These are phyloP conservation scores for Limnephilus rhombicus DNA, from an alignment of 2,888 invertebrate species.

Conservation along the genomic window DNA sequence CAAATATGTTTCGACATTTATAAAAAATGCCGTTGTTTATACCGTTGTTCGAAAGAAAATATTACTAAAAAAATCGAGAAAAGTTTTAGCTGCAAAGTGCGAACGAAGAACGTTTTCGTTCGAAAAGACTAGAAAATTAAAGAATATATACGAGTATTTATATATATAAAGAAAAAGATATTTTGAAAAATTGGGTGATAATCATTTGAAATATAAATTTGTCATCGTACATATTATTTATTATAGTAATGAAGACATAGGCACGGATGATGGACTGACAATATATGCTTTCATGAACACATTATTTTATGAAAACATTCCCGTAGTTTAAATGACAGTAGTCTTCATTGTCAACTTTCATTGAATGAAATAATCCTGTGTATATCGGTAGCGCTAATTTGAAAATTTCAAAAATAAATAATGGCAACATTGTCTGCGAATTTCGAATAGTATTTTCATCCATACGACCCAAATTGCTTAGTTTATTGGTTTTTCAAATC, in stretches of 20 bases:
- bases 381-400: neutral
- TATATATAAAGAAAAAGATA: no score
- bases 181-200: neutral
- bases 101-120: neutral
- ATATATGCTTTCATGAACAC: neutral
- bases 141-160: no score
- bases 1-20: no score
- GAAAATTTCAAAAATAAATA: slow-evolving; percentile 5
- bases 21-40: no score
- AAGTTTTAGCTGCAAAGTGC: neutral
- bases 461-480: neutral
- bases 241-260: neutral
- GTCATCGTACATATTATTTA: no score
- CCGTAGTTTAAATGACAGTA: neutral
- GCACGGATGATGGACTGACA: neutral
- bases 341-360: neutral
- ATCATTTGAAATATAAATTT: no score
- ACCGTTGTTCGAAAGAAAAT: no score
- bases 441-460: slow-evolving; percentile 22
- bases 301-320: neutral
- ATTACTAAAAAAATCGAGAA: neutral
- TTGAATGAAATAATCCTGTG: neutral
- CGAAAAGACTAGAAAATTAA: no score
- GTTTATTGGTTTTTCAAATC: slow-evolving; percentile 20
- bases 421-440: neutral